Evolutionary conservation across 2,888 invertebrate genomes (phyloP), one percentile per base, ranked within the genome.

Genomic region (Amblyteles armatorius): DNA sequence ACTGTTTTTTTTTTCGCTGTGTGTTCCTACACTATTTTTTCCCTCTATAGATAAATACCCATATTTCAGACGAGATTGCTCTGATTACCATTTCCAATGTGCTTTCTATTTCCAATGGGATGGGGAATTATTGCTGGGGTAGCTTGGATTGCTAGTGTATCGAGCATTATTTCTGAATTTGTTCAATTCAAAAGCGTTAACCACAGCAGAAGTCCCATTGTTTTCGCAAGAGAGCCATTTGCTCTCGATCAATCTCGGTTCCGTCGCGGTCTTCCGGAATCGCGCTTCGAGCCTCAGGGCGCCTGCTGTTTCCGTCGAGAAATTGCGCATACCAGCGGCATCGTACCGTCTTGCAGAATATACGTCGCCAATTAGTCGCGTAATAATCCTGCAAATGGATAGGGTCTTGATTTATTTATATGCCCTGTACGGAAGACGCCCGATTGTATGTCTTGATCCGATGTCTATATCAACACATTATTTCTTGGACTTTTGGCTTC

Each of bases 351-450:
- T 76, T 71, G 71, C 71, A 80, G 81, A 86, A 88, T 86, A 86
- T 65, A 71, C 87, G 82, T 85, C 83, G 83, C 83, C 87, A 88
- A 88, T 88, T 88, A 88, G 87, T 86, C 86, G 69, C 78, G 87
- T 85, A 88, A 88, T 88, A 88, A 88, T 88, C 83, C 82, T 74
- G 68, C 69, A 67, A 19, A 52, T 68, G 60, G 40, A 55, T 48
- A 16, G 3, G 16, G 11, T 11, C 40, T 40, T 40, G 44, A 16
- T 48, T 48, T 3, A 48, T 48, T 48, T 16, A 16, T 48, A 48
- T 4, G 44, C 16, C 2, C 44, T 16, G 2, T 48, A 48, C 16
- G 44, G 44, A 48, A 48, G 44, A 48, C 44, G 44, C 3, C 16
- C 44, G 44, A 48, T 16, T 48, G 13, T 48, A 48, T 16, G 16